A percentile compares a stretch with the other conserved stretches of the same genome.
Conservation (phyloP, 2,113 vertebrate genomes). For the Oreotragus oreotragus region DNA sequence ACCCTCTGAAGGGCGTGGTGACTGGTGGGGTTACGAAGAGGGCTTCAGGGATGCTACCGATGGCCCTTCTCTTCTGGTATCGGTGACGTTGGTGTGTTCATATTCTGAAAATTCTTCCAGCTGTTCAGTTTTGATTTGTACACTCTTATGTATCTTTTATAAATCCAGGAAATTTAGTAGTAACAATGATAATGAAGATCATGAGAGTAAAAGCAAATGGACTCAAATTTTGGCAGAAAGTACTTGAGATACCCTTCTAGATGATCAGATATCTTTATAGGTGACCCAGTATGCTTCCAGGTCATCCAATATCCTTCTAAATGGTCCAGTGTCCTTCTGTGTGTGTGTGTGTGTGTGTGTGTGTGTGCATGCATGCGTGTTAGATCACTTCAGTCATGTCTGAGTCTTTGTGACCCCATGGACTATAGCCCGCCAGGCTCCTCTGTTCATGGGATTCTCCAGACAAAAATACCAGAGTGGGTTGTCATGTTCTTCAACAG, state of each 20-base stretch:
- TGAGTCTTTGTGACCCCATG: accelerated
- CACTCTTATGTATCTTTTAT: not conserved
- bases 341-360: accelerated
- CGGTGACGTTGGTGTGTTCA: not conserved
- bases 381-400: not conserved
- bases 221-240: not conserved
- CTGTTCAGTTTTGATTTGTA: not conserved
- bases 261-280: not conserved
- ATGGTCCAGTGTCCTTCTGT: not conserved
- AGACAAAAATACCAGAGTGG: not conserved
- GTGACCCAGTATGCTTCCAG: not conserved
- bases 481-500: not conserved
- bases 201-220: not conserved
- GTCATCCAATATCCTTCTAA: not conserved
- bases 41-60: not conserved
- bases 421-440: accelerated
- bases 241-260: not conserved
- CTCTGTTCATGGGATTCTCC: not conserved
- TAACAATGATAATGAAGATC: not conserved
- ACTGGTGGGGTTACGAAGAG: not conserved
- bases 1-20: accelerated
- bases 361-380: accelerated
- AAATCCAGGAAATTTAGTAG: not conserved
- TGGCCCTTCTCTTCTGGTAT: not conserved
- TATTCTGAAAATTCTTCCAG: not conserved